Percentiles rank a stretch among this genome's conserved stretches.
These are phyloP conservation scores for Hiodon tergisus DNA, from an alignment of 2,113 vertebrate genomes.

Conservation along the genomic window DNA sequence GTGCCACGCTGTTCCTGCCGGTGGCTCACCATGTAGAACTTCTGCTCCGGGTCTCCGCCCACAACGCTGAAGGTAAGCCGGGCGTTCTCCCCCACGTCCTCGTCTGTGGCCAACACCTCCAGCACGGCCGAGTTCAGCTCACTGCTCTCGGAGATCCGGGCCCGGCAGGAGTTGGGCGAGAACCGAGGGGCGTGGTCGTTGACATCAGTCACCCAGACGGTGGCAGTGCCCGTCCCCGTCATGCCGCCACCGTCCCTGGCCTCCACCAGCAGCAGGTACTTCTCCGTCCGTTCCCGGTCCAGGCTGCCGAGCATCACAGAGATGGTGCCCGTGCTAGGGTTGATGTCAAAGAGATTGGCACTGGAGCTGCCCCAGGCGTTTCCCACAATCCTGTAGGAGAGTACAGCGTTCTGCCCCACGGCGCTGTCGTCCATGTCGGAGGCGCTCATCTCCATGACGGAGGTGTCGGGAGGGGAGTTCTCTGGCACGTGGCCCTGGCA, in stretches of 20 bases:
- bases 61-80: constrained; percentile 74
- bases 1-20: constrained; percentile 67
- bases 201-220: constrained; percentile 67
- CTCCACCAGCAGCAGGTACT: constrained; percentile 73
- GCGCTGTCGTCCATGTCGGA: constrained; percentile 75
- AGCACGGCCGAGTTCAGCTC: constrained; percentile 67
- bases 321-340: constrained; percentile 68
- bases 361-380: constrained; percentile 38
- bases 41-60: constrained; percentile 76
- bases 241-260: constrained; percentile 79
- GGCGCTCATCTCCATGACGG: constrained; percentile 80
- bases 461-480: constrained; percentile 66
- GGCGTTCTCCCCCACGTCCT: constrained; percentile 71
- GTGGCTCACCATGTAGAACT: constrained; percentile 75
- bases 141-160: constrained; percentile 64
- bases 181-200: constrained; percentile 79
- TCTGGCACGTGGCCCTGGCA: constrained; percentile 73
- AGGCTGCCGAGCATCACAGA: constrained; percentile 59
- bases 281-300: constrained; percentile 72
- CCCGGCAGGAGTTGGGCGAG: constrained; percentile 59
- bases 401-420: constrained; percentile 74
- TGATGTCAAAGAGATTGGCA: constrained; percentile 65
- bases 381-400: constrained; percentile 71
- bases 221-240: constrained; percentile 74
- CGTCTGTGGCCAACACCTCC: constrained; percentile 68